These are phyloP conservation scores for Pterois miles DNA, from an alignment of 2,797 vertebrate genomes.

Conservation along the genomic window DNA sequence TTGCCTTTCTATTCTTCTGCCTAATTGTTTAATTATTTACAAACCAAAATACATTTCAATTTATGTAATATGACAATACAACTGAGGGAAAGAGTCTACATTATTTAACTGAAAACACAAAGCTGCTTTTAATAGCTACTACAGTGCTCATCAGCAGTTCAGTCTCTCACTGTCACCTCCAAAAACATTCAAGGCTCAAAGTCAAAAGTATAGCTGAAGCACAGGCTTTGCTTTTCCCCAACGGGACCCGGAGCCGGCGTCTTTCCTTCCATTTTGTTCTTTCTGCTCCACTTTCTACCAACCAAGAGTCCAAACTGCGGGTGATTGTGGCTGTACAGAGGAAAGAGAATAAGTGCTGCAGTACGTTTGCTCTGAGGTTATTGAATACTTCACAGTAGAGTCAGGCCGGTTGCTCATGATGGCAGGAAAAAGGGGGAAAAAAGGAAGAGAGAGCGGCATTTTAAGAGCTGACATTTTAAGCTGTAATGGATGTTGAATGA, in stretches of 20 bases:
- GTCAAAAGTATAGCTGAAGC: constrained; percentile 13
- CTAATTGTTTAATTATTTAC: constrained; percentile 18
- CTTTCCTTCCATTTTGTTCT: constrained; percentile 35
- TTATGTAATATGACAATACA: not conserved
- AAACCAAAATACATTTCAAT: constrained; percentile 1
- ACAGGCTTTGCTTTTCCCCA: not conserved
- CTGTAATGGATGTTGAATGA: constrained; percentile 19
- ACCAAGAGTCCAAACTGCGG: not conserved
- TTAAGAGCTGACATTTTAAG: constrained; percentile 48
- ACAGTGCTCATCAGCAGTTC: constrained; percentile 25
- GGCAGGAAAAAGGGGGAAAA: constrained; percentile 18
- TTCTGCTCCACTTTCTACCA: constrained; percentile 34
- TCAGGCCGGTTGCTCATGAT: constrained; percentile 56
- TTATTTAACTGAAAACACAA: constrained; percentile 11
- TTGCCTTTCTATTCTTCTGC: constrained; percentile 12
- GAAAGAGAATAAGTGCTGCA: constrained; percentile 39
- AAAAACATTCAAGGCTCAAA: constrained; percentile 18
- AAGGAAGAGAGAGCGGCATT: constrained; percentile 13
- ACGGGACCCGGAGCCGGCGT: not conserved
- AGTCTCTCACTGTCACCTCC: not conserved
- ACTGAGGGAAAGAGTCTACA: not conserved
- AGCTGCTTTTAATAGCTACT: constrained; percentile 24
- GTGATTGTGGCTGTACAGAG: constrained; percentile 11
- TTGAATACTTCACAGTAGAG: constrained; percentile 29
- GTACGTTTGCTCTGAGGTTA: constrained; percentile 60